Base-by-base conservation (phyloP, 2,113 vertebrate genomes). In the Bubo scandiacus region DNA sequence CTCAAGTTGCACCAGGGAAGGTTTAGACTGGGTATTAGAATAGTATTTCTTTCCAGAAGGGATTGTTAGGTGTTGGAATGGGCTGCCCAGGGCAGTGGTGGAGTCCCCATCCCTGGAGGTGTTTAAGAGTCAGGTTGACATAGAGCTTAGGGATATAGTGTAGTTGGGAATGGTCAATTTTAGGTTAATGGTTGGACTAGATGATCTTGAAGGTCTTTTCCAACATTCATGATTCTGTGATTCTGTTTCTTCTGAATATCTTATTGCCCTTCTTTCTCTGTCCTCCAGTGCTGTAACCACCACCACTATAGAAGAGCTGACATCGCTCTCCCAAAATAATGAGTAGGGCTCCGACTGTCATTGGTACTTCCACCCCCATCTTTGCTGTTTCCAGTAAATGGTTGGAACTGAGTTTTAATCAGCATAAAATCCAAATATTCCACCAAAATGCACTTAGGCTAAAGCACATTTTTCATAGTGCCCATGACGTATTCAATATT, bases 271-370 rank as follows among this genome's bases (percentile, higher is more conserved):
- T 80, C 20, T 61, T 86, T 66, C 15, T 10, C 52, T 19, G n/a
- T 34, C 11, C 8, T 59, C 30, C 54, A 11, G 20, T 86, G n/a
- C 43, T 51, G 11, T 58, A 75, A 55, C 23, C 27, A 45, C 25
- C 40, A 17, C 11, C 18, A 21, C 19, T 57, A n/a, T 10, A 40
- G 67, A 62, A 47, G 29, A 83, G 57, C 36, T 74, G 52, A 72
- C 30, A 15, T 43, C 0, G 0, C 32, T 51, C n/a, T 77, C 26
- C 15, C 11, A 32, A 72, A 83, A 23, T n/a, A 5, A 32, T 16
- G 32, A 54, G 40, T 36, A 21, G 9, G 49, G 21, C 15, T 68
- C 36, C 58, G 26, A 26, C 30, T 66, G 15, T 75, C 23, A 0
- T 36, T 72, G 21, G 10, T 72, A 30, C 21, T 72, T 86, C 43